Evolutionary conservation across 2,888 invertebrate species (phyloP).

Genomic region (Lycaena phlaeas): DNA sequence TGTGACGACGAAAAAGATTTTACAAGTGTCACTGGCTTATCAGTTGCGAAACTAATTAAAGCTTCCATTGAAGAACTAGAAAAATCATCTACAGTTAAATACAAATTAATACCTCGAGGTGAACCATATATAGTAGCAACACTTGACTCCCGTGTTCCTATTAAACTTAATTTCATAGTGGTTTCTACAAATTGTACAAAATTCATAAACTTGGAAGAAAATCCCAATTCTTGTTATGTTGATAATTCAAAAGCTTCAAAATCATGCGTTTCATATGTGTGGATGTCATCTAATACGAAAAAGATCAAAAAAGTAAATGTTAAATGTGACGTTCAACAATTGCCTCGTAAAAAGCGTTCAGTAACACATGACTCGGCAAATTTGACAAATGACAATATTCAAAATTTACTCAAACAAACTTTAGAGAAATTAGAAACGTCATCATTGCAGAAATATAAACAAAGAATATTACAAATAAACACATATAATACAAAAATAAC

Average conservation of each 20-base stretch:
- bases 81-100: slow-evolving; percentile 26
- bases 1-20: slow-evolving; percentile 45
- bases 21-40: slow-evolving; percentile 35
- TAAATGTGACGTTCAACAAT: slow-evolving; percentile 23
- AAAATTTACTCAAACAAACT: slow-evolving; percentile 39
- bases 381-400: slow-evolving; percentile 33
- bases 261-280: slow-evolving; percentile 37
- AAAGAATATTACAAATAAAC: slow-evolving; percentile 44
- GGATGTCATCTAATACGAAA: slow-evolving; percentile 33
- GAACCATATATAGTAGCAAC: slow-evolving; percentile 42
- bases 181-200: slow-evolving; percentile 45
- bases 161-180: slow-evolving; percentile 36
- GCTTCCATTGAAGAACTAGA: slow-evolving; percentile 37
- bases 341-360: slow-evolving; percentile 30
- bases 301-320: slow-evolving; percentile 29
- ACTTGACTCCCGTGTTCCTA: slow-evolving; percentile 35
- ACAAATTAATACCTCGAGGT: slow-evolving; percentile 40
- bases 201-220: slow-evolving; percentile 20
- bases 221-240: slow-evolving; percentile 29
- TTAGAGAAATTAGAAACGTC: slow-evolving; percentile 49
- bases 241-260: slow-evolving; percentile 29
- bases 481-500: slow-evolving; percentile 43
- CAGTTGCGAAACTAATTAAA: slow-evolving; percentile 29
- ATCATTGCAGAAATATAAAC: slow-evolving; percentile 46
- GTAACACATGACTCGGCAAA: slow-evolving; percentile 25